A percentile compares a stretch with the other conserved stretches of the same genome.
These are phyloP conservation scores for Huso huso DNA, from an alignment of 2,797 vertebrate genomes.

Conservation along the genomic window DNA sequence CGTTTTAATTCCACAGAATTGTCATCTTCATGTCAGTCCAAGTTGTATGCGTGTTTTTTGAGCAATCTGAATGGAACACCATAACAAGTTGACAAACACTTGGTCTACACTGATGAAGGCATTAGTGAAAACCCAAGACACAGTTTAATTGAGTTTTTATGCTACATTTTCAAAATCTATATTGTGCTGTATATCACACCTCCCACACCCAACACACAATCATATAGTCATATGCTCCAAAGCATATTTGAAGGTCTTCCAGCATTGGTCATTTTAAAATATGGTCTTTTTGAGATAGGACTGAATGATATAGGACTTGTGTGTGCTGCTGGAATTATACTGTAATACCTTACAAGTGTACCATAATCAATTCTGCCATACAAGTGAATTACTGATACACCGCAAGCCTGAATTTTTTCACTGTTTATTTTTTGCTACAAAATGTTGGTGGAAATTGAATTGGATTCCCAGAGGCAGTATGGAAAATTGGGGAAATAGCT, in stretches of 20 bases:
- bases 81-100: too few relatives aligned
- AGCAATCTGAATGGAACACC: too few relatives aligned
- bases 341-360: conserved; percentile 31
- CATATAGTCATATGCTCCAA: too few relatives aligned
- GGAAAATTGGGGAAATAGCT: conserved; percentile 73
- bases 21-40: too few relatives aligned
- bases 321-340: conserved; percentile 30
- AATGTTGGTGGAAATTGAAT: conserved; percentile 71
- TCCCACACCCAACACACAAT: too few relatives aligned
- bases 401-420: conserved; percentile 52
- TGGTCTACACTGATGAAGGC: too few relatives aligned
- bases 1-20: too few relatives aligned
- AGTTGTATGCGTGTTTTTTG: too few relatives aligned
- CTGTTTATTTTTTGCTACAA: conserved; percentile 61
- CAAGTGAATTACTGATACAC: conserved; percentile 63
- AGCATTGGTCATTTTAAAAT: conserved; percentile 12
- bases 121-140: too few relatives aligned
- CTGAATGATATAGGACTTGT: conserved; percentile 15
- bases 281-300: conserved; percentile 20
- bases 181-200: too few relatives aligned
- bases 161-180: too few relatives aligned
- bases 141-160: too few relatives aligned
- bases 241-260: not conserved
- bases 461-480: conserved; percentile 66
- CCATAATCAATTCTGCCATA: conserved; percentile 54